A percentile compares a stretch with the other conserved stretches of the same genome.
Evolutionary conservation across 2,888 invertebrate genomes (phyloP).

Genomic region (Sminthurinus aureus): DNA sequence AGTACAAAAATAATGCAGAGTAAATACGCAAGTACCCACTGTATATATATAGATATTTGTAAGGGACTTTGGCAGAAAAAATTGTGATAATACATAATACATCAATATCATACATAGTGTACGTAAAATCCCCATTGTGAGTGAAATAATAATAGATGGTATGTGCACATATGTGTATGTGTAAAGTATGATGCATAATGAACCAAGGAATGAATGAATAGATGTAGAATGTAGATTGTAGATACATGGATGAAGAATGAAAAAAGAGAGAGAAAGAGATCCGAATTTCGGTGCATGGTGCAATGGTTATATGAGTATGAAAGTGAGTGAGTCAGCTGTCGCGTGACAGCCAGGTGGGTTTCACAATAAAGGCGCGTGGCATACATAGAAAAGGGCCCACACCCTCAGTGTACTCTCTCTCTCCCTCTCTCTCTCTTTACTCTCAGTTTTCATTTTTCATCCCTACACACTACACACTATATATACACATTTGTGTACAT

Average conservation of each 20-base stretch:
- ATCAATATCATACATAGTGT: background rate
- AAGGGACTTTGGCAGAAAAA: background rate
- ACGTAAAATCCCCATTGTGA: background rate
- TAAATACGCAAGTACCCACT: background rate
- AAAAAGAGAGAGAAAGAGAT: background rate
- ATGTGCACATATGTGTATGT: background rate
- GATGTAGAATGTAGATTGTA: background rate
- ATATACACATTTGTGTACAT: background rate
- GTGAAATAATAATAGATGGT: no score
- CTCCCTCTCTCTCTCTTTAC: background rate
- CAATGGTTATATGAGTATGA: background rate
- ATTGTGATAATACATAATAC: background rate
- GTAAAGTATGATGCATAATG: background rate
- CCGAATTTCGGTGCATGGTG: constrained; percentile 46
- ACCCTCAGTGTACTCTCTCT: constrained; percentile 31
- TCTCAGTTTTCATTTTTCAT: background rate
- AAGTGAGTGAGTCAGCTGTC: constrained; percentile 59
- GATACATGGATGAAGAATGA: background rate
- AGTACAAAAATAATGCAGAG: background rate
- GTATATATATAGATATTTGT: background rate
- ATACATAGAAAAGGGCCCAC: constrained; percentile 43
- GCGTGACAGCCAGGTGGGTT: constrained; percentile 60
- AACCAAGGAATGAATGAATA: background rate
- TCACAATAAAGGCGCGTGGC: constrained; percentile 57
- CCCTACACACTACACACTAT: no score